phyloP scores from a whole-genome alignment of 2,888 invertebrate genomes.

The Tolmerus cingulatus region DNA sequence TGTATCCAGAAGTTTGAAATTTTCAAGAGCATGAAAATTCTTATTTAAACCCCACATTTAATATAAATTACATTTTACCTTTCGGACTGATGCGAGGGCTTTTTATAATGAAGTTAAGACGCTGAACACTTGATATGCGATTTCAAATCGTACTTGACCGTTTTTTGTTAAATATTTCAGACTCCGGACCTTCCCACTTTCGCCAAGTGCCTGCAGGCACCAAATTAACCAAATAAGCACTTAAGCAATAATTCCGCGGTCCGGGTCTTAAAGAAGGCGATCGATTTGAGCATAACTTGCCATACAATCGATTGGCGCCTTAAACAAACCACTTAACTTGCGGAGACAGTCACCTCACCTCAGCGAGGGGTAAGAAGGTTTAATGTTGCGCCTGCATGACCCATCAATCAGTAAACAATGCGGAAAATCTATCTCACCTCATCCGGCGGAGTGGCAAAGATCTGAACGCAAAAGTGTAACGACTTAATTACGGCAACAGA shows the following conservation, averaged over 20 bases:
- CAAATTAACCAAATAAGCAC: background rate
- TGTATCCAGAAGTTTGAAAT: too few relatives aligned
- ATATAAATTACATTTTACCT: too few relatives aligned
- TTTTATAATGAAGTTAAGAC: background rate
- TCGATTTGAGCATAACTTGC: background rate
- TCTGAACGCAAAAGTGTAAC: slow-evolving; percentile 20
- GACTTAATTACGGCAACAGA: slow-evolving; percentile 15
- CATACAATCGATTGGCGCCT: background rate
- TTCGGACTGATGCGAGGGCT: too few relatives aligned
- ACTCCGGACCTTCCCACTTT: background rate
- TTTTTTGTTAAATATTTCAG: background rate
- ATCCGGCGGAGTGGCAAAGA: background rate
- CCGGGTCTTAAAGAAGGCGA: background rate
- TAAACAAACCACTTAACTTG: background rate
- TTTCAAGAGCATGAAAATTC: too few relatives aligned
- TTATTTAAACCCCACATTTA: too few relatives aligned
- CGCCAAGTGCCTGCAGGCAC: background rate
- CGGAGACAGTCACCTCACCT: background rate
- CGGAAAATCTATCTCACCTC: background rate
- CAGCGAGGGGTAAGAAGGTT: background rate
- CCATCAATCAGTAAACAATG: slow-evolving; percentile 32
- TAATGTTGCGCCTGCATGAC: background rate
- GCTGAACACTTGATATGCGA: background rate
- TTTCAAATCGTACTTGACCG: background rate
- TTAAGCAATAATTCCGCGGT: background rate